Conservation (phyloP, 2,888 invertebrate genomes). For the Apocheima hispidaria region DNA sequence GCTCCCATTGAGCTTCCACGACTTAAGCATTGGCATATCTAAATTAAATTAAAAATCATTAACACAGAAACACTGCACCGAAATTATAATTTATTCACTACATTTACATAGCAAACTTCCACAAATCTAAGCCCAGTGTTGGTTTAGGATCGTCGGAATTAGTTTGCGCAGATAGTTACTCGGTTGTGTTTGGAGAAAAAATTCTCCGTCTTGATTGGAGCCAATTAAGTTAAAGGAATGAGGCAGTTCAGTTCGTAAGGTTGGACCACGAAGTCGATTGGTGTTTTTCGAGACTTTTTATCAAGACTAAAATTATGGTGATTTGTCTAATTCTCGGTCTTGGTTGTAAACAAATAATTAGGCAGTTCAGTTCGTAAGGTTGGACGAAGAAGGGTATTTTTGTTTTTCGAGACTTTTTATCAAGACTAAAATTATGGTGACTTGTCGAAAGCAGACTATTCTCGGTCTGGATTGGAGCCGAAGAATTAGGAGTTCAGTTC, state of each 20-base stretch:
- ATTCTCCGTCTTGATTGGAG: slow-evolving; percentile 36
- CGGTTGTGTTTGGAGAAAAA: slow-evolving; percentile 37
- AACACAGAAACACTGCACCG: slow-evolving; percentile 1
- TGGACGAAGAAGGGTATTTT: slow-evolving; percentile 6
- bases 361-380: slow-evolving; percentile 4
- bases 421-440: not conserved
- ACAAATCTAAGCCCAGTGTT: slow-evolving; percentile 33
- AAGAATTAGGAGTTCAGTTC: slow-evolving; percentile 20
- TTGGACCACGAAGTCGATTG: slow-evolving; percentile 8
- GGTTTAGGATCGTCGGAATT: slow-evolving; percentile 38
- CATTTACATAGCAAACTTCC: slow-evolving; percentile 44
- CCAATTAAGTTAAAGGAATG: slow-evolving; percentile 35
- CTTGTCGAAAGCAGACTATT: too few relatives aligned
- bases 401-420: not conserved
- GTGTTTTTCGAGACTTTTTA: not conserved
- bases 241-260: slow-evolving; percentile 1
- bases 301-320: not conserved
- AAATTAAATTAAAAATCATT: not conserved
- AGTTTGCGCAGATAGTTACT: slow-evolving; percentile 40
- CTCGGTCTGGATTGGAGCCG: slow-evolving; percentile 38
- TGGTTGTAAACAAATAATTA: slow-evolving; percentile 40
- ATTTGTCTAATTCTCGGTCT: slow-evolving; percentile 24
- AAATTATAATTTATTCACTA: slow-evolving; percentile 41
- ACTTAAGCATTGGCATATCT: not conserved
- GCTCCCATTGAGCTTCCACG: not conserved